These are phyloP conservation scores for Coregonus ussuriensis DNA, from an alignment of 2,797 vertebrate species.

Conservation along the genomic window DNA sequence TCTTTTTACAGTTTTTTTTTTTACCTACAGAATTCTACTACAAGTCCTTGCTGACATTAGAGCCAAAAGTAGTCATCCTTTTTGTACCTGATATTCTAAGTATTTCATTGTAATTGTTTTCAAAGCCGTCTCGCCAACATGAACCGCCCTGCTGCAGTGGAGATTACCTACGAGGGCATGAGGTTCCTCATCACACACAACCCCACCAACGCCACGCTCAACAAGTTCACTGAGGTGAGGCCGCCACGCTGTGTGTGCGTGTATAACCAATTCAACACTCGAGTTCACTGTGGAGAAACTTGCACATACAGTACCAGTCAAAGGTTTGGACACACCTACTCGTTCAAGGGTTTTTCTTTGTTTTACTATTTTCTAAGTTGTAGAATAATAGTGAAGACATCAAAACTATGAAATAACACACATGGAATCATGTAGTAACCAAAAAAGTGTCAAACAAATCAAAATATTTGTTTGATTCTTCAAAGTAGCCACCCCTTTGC, in stretches of 20 bases:
- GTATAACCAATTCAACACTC: neutral
- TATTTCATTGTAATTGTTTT: conserved; percentile 82
- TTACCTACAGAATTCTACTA: conserved; percentile 51
- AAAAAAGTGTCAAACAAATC: too few relatives aligned
- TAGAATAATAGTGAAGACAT: too few relatives aligned
- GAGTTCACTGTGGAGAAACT: neutral
- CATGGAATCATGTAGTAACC: too few relatives aligned
- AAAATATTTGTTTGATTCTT: too few relatives aligned
- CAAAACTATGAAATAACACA: too few relatives aligned
- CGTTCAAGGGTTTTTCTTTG: too few relatives aligned
- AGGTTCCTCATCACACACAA: conserved; percentile 99
- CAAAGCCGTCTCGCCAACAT: conserved; percentile 93
- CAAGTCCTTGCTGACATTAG: conserved; percentile 78
- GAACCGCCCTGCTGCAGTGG: conserved; percentile 99
- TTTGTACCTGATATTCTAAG: conserved; percentile 54
- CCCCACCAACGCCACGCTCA: conserved; percentile 96
- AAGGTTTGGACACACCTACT: too few relatives aligned
- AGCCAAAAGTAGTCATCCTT: conserved; percentile 71
- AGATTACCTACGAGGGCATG: conserved; percentile 94
- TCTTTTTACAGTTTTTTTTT: conserved; percentile 66
- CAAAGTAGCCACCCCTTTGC: too few relatives aligned
- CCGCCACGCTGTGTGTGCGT: neutral
- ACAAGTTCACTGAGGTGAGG: conserved; percentile 98
- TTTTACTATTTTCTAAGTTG: too few relatives aligned
- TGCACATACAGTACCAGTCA: neutral